Evolutionary conservation across 2,113 vertebrate species (phyloP).

Genomic region (Eulemur macaco): DNA sequence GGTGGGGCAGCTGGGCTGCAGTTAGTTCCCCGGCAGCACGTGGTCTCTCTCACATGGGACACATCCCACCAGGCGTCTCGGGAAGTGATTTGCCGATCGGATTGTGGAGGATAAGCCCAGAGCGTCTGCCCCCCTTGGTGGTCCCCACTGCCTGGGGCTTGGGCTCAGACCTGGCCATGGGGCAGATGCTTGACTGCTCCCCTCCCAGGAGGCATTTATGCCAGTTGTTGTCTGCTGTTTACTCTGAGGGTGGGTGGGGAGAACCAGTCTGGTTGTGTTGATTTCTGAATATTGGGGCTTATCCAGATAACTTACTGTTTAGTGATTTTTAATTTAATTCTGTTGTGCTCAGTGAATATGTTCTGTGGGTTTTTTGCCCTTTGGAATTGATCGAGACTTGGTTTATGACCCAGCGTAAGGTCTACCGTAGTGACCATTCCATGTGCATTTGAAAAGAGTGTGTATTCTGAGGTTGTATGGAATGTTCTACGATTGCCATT

Average conservation of each 20-base stretch:
- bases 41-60: neutral
- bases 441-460: neutral
- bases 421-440: neutral
- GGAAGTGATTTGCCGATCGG: neutral
- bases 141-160: neutral
- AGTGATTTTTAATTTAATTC: neutral
- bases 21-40: neutral
- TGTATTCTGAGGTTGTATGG: neutral
- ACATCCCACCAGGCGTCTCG: neutral
- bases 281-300: neutral
- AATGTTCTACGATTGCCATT: neutral
- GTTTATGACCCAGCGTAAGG: neutral
- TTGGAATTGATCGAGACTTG: neutral
- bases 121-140: neutral
- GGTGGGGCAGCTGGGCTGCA: too few relatives aligned
- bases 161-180: neutral
- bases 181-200: neutral
- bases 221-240: neutral
- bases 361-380: neutral
- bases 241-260: neutral
- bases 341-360: neutral
- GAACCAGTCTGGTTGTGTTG: neutral
- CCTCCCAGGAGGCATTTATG: neutral
- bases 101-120: neutral
- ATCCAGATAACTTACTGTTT: neutral